Conservation (phyloP, 1,140 invertebrate species). For the Zaprionus gabonicus region DNA sequence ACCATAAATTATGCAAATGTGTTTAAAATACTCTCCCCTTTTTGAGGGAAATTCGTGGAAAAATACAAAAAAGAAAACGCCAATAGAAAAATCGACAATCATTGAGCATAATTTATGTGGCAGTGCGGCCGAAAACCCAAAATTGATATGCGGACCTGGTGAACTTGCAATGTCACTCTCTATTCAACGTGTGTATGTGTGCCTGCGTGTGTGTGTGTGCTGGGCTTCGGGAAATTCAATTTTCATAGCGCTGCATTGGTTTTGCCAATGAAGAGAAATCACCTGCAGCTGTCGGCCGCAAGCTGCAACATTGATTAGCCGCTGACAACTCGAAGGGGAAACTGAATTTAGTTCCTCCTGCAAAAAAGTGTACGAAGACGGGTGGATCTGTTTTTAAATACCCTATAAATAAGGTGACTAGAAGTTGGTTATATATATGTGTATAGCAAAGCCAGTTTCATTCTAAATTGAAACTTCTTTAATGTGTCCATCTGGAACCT, state of each 20-base stretch:
- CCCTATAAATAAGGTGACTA: neutral
- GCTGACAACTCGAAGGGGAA: slow-evolving; percentile 27
- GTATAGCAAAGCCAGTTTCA: neutral
- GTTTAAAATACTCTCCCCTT: slow-evolving; percentile 9
- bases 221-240: slow-evolving; percentile 59
- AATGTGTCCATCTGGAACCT: no score
- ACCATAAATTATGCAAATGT: slow-evolving; percentile 33
- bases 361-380: neutral
- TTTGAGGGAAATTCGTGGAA: neutral
- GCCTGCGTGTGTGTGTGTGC: neutral
- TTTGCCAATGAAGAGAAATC: slow-evolving; percentile 61
- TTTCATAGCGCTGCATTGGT: slow-evolving; percentile 42
- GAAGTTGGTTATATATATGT: no score
- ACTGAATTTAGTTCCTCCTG: neutral
- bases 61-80: neutral
- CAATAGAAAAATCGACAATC: slow-evolving; percentile 20
- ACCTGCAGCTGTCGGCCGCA: slow-evolving; percentile 25
- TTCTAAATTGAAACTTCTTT: no score
- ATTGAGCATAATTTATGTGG: slow-evolving; percentile 28
- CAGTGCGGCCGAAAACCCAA: slow-evolving; percentile 11
- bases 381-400: neutral
- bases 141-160: slow-evolving; percentile 18
- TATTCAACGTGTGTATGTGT: neutral
- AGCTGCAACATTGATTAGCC: slow-evolving; percentile 46
- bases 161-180: slow-evolving; percentile 24